Percentiles rank a stretch among this genome's conserved stretches.
phyloP scores from a whole-genome alignment of 2,113 vertebrate species.

The Tachycineta bicolor region DNA sequence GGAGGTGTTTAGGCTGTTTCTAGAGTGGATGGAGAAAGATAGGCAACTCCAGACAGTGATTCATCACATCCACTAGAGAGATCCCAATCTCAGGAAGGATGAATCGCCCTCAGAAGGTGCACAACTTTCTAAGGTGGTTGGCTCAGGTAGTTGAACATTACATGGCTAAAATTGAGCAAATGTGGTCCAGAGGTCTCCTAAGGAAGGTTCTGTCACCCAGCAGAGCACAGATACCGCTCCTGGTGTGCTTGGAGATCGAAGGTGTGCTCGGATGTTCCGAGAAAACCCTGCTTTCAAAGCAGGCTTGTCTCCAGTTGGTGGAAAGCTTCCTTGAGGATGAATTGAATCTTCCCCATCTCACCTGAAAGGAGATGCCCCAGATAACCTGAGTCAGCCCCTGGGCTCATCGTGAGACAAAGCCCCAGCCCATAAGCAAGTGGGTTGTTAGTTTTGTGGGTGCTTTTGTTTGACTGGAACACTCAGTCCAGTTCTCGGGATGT shows the following conservation, averaged over 20 bases:
- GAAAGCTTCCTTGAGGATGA: background rate
- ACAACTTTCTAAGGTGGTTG: slow-evolving; percentile 24
- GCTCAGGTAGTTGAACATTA: background rate
- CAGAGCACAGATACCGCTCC: background rate
- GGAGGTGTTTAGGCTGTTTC: slow-evolving; percentile 10
- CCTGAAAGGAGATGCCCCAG: background rate
- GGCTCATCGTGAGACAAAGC: background rate
- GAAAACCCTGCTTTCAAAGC: background rate
- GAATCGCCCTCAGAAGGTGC: slow-evolving; percentile 25
- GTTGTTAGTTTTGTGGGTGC: background rate
- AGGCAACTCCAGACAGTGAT: slow-evolving; percentile 63
- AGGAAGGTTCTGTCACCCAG: background rate
- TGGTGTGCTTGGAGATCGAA: background rate
- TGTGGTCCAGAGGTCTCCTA: background rate
- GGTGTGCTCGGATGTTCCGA: background rate
- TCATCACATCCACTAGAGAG: slow-evolving; percentile 43
- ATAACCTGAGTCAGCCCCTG: background rate
- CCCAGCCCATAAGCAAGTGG: background rate
- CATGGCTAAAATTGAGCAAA: background rate
- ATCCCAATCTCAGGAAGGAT: slow-evolving; percentile 61
- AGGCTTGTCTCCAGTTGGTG: background rate
- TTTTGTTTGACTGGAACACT: background rate
- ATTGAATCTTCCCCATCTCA: background rate
- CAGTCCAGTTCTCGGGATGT: background rate
- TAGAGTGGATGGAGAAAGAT: slow-evolving; percentile 35